Base-by-base conservation (phyloP, 2,797 vertebrate species). In the Mareca penelope region DNA sequence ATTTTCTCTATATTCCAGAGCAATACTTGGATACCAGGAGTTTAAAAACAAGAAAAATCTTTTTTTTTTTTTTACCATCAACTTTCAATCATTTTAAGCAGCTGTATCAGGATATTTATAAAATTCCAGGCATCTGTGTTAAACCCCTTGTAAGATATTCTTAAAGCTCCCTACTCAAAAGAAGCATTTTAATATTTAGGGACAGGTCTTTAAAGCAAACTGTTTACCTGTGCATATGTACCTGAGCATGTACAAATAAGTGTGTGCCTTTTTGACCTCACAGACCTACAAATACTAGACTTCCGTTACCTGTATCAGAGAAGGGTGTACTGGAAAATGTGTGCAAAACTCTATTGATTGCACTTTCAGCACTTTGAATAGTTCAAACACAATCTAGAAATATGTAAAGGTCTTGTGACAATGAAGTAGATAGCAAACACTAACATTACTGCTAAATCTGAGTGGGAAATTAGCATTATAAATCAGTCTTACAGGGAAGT, bases 301-400 rank as follows among this genome's bases (percentile, higher is more conserved):
- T 72, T 0, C 33, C 67, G 42, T 57, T 81, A 31, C 78, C 75
- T 44, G 42, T 65, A 77, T 56, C 85, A 79, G 77, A 65, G 52
- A 81, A 92, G 29, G 37, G 23, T 31, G n/a, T 80, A 75, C 78
- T 93, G 85, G 67, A 59, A 71, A 72, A 85, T 29, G 13, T 72
- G 73, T 67, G 81, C 70, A 92, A 86, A 95, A 65, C 50, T 91
- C 84, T 64, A 8, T 48, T 35, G 26, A 28, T 65, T 3, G 92
- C 96, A 97, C 96, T 94, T 97, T 80, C 60, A 96, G 96, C 96
- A 97, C 97, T 97, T 97, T 98, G 95, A 95, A 67, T 94, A 75
- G 71, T 53, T 91, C 78, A 82, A 24, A 94, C 85, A 80, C 94
- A 75, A 33, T 87, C 46, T 84, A 93, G 93, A 94, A 71, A 91